phyloP scores from a whole-genome alignment of 2,797 vertebrate species.

The Molossus alvarezi region DNA sequence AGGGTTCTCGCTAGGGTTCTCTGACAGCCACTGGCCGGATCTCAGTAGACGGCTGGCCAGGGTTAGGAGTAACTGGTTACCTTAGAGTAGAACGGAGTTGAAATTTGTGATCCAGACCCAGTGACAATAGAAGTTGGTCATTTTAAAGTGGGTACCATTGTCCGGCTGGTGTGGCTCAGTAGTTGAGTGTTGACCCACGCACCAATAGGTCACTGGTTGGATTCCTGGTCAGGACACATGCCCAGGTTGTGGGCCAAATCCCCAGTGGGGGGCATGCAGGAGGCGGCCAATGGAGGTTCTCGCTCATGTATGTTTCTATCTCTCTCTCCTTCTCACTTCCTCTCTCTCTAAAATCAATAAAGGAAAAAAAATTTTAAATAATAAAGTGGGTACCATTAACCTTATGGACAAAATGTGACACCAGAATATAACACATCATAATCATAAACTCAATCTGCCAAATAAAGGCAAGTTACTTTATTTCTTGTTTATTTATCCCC shows the following conservation, averaged over 20 bases:
- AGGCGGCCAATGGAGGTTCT: too few relatives aligned
- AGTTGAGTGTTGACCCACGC: too few relatives aligned
- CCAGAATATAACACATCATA: background rate
- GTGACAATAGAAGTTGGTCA: background rate
- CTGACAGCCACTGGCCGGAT: background rate
- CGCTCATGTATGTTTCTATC: too few relatives aligned
- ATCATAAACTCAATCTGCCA: constrained; percentile 13
- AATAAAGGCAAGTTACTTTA: background rate
- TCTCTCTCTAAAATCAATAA: too few relatives aligned
- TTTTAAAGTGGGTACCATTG: background rate
- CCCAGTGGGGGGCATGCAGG: too few relatives aligned
- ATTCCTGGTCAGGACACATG: too few relatives aligned
- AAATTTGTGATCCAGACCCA: background rate
- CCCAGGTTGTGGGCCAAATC: too few relatives aligned
- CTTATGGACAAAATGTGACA: background rate
- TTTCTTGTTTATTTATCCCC: background rate
- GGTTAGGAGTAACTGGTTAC: background rate
- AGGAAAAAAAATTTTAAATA: too few relatives aligned
- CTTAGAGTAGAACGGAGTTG: background rate
- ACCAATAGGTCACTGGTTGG: too few relatives aligned
- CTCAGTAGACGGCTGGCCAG: background rate
- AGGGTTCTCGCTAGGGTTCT: background rate
- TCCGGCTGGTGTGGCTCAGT: too few relatives aligned
- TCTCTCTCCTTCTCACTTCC: too few relatives aligned
- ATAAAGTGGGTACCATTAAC: background rate